phyloP scores from a whole-genome alignment of 2,797 vertebrate genomes.

The Fringilla coelebs region DNA sequence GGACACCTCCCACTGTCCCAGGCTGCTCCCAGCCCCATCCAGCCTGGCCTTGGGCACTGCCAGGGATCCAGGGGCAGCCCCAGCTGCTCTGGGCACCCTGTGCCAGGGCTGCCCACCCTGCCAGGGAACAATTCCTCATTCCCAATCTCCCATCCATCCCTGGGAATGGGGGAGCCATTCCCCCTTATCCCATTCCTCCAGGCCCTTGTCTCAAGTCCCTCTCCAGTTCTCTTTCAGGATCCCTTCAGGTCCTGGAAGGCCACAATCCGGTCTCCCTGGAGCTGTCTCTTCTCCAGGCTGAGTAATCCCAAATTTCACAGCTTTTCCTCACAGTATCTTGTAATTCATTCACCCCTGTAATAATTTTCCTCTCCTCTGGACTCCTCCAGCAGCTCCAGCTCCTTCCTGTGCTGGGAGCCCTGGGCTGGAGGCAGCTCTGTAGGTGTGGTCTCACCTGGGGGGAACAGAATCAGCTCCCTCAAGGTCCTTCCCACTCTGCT shows the following conservation, averaged over 20 bases:
- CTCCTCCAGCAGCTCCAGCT: neutral
- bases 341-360: neutral
- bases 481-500: rapidly evolving
- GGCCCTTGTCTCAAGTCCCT: rapidly evolving
- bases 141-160: neutral
- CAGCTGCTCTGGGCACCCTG: neutral
- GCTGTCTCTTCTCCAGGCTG: neutral
- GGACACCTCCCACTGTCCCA: rapidly evolving
- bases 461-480: neutral
- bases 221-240: neutral
- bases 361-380: neutral
- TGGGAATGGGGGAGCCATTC: neutral
- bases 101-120: neutral
- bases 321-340: neutral
- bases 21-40: rapidly evolving
- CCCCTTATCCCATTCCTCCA: neutral
- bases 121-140: neutral
- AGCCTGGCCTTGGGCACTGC: rapidly evolving
- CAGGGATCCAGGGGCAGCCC: neutral
- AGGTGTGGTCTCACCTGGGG: neutral
- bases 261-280: neutral
- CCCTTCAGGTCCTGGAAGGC: neutral
- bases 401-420: neutral
- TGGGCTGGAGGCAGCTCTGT: neutral
- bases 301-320: neutral